Percentiles rank a stretch among this genome's conserved stretches.
Conservation (phyloP, 1,140 invertebrate genomes). For the Grapholita molesta region DNA sequence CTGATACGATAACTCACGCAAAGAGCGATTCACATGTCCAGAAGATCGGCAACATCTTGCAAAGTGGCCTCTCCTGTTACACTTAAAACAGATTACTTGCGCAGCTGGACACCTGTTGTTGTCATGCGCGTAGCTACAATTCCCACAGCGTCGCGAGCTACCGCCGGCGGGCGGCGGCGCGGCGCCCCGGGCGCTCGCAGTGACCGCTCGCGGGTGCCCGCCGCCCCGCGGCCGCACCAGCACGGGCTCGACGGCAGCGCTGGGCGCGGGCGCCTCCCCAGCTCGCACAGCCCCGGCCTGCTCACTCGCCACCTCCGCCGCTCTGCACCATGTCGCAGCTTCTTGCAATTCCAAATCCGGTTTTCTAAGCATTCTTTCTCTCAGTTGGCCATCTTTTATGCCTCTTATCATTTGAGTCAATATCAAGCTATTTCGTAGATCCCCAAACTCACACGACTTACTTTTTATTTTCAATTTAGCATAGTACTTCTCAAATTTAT, state of each 20-base stretch:
- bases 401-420: constrained; percentile 20
- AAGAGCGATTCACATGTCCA: neutral
- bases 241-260: neutral
- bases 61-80: neutral
- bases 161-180: neutral
- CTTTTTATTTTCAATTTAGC: constrained; percentile 18
- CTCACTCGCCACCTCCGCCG: constrained; percentile 17
- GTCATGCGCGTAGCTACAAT: neutral
- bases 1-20: neutral
- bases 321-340: constrained; percentile 9
- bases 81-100: neutral
- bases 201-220: neutral
- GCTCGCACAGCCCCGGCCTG: neutral
- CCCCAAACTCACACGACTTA: constrained; percentile 22
- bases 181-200: neutral
- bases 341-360: neutral
- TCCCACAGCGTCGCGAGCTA: neutral
- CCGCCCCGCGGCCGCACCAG: neutral
- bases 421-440: constrained; percentile 18
- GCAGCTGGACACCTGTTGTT: neutral
- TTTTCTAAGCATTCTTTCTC: constrained; percentile 12
- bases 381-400: neutral
- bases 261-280: neutral
- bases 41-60: neutral
- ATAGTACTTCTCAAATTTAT: constrained; percentile 21